Evolutionary conservation across 2,113 vertebrate species (phyloP).

Genomic region (Ctenodactylus gundi): DNA sequence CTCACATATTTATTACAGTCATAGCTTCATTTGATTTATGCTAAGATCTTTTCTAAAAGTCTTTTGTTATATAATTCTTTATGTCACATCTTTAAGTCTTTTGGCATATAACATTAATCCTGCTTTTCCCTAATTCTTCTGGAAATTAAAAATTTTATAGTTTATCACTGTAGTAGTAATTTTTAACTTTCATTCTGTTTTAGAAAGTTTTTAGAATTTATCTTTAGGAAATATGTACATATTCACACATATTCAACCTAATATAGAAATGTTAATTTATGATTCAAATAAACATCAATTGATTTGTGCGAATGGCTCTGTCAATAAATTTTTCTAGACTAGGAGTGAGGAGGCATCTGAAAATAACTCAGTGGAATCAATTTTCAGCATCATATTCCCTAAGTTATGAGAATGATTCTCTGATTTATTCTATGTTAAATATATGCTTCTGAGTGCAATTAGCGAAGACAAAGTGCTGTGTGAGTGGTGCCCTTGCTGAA

Average conservation of each 20-base stretch:
- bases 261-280: background rate
- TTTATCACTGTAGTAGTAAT: background rate
- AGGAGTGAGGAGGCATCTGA: background rate
- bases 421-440: constrained; percentile 57
- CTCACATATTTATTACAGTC: background rate
- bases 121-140: background rate
- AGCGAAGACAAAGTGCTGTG: constrained; percentile 52
- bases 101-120: background rate
- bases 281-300: constrained; percentile 30
- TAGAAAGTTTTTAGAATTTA: background rate
- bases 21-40: background rate
- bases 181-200: background rate
- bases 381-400: constrained; percentile 31
- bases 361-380: constrained; percentile 35
- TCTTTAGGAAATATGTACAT: background rate
- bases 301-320: background rate
- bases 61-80: no score
- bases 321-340: constrained; percentile 42
- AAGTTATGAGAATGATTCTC: constrained; percentile 15
- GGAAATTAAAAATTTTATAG: background rate
- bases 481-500: constrained; percentile 30
- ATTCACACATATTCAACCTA: background rate
- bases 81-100: background rate
- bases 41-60: background rate
- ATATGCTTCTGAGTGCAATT: constrained; percentile 28